Base-by-base conservation (phyloP, 1,140 invertebrate genomes). In the Drosophila eugracilis region DNA sequence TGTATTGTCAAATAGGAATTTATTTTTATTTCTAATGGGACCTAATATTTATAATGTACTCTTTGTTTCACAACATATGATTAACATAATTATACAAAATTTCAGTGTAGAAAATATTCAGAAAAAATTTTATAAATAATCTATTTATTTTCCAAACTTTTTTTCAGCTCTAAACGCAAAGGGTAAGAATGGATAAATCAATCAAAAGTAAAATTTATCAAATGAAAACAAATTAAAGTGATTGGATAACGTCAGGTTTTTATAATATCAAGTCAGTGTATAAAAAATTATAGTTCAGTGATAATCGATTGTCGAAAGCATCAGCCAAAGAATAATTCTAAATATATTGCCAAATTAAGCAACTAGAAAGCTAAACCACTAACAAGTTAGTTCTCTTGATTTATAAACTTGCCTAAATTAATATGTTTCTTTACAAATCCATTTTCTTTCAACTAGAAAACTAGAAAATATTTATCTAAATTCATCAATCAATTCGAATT, bases 131-230 rank as follows among this genome's bases (percentile, higher is more conserved):
- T 41, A 17, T 19, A 22, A 45, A 28, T 59, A 44, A 59, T 15
- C 22, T 21, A 14, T 65, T 22, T 19, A 14, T 50, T 65, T 54
- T 26, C 28, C 21, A 12, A 9, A 32, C 26, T 66, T 58, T 22
- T 26, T 86, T 86, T 21, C 69, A 85, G 81, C 52, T 74, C 63
- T 62, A 50, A 65, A 54, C 49, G 32, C 71, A 72, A 85, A 67
- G 86, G 81, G 81, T 85, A 85, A 85, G 81, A 85, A 86, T 62
- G 81, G 81, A 81, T 32, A 63, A 55, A 32, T 55, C 48, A 47
- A 39, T 48, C 10, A 72, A 39, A 39, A 17, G 17, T 39, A 6
- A 47, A 5, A 41, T 57, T 22, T n/a, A n/a, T n/a, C n/a, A 34
- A 47, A 53, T 5, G 24, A 0, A 42, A 22, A 48, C 36, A 34